These are phyloP conservation scores for Mormoops blainvillei DNA, from an alignment of 2,113 vertebrate species.

Conservation along the genomic window DNA sequence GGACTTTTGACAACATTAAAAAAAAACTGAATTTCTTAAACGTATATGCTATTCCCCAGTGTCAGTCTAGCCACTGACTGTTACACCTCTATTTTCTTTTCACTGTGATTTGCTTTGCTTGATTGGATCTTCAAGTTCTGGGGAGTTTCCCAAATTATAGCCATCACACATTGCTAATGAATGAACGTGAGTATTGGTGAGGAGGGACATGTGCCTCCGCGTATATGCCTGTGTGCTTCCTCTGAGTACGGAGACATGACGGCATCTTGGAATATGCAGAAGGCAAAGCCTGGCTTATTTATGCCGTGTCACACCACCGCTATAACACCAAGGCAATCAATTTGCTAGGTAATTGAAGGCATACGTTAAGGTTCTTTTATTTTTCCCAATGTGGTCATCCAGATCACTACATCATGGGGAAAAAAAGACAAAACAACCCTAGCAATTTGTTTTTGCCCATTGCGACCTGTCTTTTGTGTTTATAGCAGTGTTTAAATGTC, in stretches of 20 bases:
- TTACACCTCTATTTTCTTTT: conserved; percentile 27
- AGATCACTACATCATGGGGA: not conserved
- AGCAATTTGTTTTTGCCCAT: conserved; percentile 20
- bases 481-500: conserved; percentile 36
- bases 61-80: not conserved
- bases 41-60: not conserved
- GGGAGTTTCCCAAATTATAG: conserved; percentile 78
- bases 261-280: conserved; percentile 68
- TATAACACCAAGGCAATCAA: conserved; percentile 57
- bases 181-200: conserved; percentile 80
- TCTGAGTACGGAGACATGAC: conserved; percentile 69
- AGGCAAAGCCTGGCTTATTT: conserved; percentile 77
- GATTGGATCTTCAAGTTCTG: conserved; percentile 71
- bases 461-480: conserved; percentile 47
- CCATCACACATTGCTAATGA: conserved; percentile 81
- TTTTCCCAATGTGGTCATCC: conserved; percentile 44
- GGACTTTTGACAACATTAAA: conserved; percentile 4
- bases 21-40: not conserved
- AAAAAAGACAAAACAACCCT: conserved; percentile 36
- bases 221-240: conserved; percentile 61
- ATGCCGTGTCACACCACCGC: conserved; percentile 75
- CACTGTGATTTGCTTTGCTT: conserved; percentile 48
- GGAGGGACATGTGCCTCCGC: conserved; percentile 43
- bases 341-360: conserved; percentile 63
- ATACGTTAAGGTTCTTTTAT: conserved; percentile 23